Conservation (phyloP, 23 tunicate species). For the Phallusia fumigata region DNA sequence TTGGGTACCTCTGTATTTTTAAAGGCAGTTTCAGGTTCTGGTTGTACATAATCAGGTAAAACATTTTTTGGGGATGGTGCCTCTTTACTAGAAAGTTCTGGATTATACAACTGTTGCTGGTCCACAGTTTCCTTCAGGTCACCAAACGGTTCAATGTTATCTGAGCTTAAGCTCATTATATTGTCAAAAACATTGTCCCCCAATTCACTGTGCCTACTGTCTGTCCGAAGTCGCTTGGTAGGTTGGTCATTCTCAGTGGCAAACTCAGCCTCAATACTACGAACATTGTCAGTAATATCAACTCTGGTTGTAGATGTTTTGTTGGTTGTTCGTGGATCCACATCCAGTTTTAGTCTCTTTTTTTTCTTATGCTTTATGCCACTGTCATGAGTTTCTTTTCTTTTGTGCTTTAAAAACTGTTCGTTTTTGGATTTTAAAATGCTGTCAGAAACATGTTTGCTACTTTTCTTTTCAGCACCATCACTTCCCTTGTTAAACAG, state of each 20-base stretch:
- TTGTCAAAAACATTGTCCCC: slow-evolving; percentile 85
- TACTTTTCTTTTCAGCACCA: not conserved
- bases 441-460: not conserved
- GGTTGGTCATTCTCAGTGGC: not conserved
- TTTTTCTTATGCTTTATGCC: not conserved
- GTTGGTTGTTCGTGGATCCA: not conserved
- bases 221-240: slow-evolving; percentile 10
- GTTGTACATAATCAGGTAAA: too few relatives aligned
- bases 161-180: slow-evolving; percentile 35
- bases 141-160: not conserved
- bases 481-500: not conserved
- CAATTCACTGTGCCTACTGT: slow-evolving; percentile 60
- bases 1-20: too few relatives aligned
- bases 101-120: too few relatives aligned
- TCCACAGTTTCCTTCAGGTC: not conserved
- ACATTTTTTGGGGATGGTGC: too few relatives aligned
- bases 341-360: not conserved
- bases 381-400: not conserved
- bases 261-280: not conserved
- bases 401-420: not conserved
- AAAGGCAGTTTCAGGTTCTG: too few relatives aligned
- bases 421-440: not conserved
- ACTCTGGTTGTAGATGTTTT: not conserved
- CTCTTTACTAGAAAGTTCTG: too few relatives aligned
- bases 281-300: not conserved